phyloP scores from a whole-genome alignment of 2,888 invertebrate species.

The Chrysolina oricalcia region DNA sequence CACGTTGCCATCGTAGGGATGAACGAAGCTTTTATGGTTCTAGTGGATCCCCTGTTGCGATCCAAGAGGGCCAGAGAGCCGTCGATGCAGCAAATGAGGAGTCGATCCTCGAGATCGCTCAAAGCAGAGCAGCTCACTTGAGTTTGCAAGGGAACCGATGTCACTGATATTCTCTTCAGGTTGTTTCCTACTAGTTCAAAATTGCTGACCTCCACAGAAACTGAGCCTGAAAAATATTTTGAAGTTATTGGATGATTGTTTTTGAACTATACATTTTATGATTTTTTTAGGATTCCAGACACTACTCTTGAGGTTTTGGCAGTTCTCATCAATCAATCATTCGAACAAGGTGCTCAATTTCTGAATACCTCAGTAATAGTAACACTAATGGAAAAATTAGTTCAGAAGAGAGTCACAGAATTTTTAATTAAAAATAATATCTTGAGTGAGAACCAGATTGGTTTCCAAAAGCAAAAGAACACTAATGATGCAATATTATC shows the following conservation, averaged over 20 bases:
- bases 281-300: no score
- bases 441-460: no score
- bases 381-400: no score
- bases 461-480: no score
- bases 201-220: conserved; percentile 81
- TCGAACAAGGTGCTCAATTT: no score
- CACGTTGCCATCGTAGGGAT: conserved; percentile 83
- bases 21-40: conserved; percentile 85
- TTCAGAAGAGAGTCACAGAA: no score
- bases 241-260: background rate
- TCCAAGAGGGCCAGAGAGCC: conserved; percentile 88
- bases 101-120: conserved; percentile 81
- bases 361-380: no score
- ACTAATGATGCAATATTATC: no score
- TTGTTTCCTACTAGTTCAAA: conserved; percentile 76
- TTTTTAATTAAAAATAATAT: no score
- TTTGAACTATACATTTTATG: no score
- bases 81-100: conserved; percentile 89
- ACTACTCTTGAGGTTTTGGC: no score
- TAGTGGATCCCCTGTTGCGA: conserved; percentile 82
- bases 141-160: conserved; percentile 81
- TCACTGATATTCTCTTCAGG: conserved; percentile 79
- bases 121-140: conserved; percentile 80
- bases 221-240: conserved; percentile 70
- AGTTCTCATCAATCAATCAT: no score